phyloP scores from a whole-genome alignment of 2,797 vertebrate species.

The Xerus rutilus region DNA sequence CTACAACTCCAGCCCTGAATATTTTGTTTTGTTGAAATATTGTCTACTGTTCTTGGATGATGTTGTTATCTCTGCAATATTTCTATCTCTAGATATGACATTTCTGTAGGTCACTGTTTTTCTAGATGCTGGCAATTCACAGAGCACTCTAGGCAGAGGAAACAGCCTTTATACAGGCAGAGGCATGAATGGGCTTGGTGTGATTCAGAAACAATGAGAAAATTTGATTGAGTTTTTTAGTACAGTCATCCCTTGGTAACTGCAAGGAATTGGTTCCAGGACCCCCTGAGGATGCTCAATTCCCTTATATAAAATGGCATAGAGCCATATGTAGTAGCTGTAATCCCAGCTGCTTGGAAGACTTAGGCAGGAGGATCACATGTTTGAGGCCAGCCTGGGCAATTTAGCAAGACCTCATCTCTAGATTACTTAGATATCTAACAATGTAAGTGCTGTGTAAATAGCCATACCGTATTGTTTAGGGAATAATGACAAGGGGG shows the following conservation, averaged over 20 bases:
- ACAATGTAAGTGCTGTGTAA: not conserved
- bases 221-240: not conserved
- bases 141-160: conserved; percentile 14
- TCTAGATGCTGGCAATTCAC: not conserved
- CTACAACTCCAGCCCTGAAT: too few relatives aligned
- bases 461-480: not conserved
- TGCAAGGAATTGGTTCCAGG: not conserved
- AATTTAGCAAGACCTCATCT: too few relatives aligned
- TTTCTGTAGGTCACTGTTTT: not conserved
- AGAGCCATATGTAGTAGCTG: too few relatives aligned
- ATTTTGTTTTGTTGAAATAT: not conserved
- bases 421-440: not conserved
- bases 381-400: too few relatives aligned
- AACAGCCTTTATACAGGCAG: not conserved
- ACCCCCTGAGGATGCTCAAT: not conserved
- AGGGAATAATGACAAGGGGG: not conserved
- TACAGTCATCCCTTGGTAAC: not conserved
- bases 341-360: too few relatives aligned
- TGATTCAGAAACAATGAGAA: conserved; percentile 20
- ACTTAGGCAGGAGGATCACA: too few relatives aligned
- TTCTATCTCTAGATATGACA: not conserved
- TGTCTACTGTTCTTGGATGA: not conserved
- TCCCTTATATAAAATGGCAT: not conserved
- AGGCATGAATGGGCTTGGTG: not conserved
- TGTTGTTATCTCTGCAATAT: not conserved